Percentiles rank a stretch among this genome's conserved stretches.
phyloP scores from a whole-genome alignment of 2,888 invertebrate genomes.

The Molorchus minor region DNA sequence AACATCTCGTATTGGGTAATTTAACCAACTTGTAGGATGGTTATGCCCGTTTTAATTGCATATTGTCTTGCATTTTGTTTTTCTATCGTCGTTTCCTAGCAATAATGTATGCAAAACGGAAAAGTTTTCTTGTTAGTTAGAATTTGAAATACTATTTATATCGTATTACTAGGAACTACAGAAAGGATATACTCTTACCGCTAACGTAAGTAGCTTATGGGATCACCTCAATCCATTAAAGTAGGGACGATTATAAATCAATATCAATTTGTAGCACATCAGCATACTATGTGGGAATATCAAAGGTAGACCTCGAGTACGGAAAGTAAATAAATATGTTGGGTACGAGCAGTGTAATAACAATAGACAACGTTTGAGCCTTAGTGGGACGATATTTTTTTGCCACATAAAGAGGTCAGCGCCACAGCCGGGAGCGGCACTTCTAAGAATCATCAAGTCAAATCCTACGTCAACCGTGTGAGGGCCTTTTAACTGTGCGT shows the following conservation, averaged over 20 bases:
- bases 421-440: constrained; percentile 52
- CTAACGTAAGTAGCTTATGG: too few species aligned
- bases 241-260: constrained; percentile 19
- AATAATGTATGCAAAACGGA: too few species aligned
- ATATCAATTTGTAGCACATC: constrained; percentile 45
- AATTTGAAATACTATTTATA: too few species aligned
- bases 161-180: too few species aligned
- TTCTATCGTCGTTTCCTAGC: too few species aligned
- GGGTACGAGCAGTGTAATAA: constrained; percentile 50
- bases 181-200: too few species aligned
- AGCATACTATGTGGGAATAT: constrained; percentile 54
- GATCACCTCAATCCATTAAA: constrained; percentile 15
- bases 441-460: constrained; percentile 47
- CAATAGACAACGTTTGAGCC: constrained; percentile 48
- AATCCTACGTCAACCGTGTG: constrained; percentile 42
- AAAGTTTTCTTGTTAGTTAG: too few species aligned
- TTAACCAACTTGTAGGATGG: too few species aligned
- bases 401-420: constrained; percentile 51
- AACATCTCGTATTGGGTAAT: too few species aligned
- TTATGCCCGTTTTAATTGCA: too few species aligned
- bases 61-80: too few species aligned
- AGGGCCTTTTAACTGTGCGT: constrained; percentile 16
- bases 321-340: constrained; percentile 53
- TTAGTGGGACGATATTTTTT: constrained; percentile 51
- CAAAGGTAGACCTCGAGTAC: constrained; percentile 49